Percentiles rank a stretch among this genome's conserved stretches.
Conservation (phyloP, 92 coral and sea anemone species). For the Micromussa lordhowensis region DNA sequence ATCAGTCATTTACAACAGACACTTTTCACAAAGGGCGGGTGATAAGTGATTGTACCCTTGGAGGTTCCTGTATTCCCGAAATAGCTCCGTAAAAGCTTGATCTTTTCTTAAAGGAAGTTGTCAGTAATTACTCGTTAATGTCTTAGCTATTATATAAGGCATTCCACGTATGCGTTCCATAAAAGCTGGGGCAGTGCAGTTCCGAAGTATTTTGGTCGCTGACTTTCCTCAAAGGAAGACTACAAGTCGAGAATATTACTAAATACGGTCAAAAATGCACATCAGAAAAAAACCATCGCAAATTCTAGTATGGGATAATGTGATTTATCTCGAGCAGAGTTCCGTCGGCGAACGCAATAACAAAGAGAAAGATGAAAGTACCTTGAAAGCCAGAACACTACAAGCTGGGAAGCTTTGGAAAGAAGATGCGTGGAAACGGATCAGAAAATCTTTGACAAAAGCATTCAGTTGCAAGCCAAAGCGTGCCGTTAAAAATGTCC, state of each 20-base stretch:
- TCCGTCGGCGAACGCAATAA: not conserved
- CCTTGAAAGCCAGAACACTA: not conserved
- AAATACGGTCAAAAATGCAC: constrained; percentile 34
- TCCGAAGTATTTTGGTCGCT: constrained; percentile 11
- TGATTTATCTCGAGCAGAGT: not conserved
- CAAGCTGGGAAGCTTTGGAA: not conserved
- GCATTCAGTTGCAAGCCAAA: constrained; percentile 17
- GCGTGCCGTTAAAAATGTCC: not conserved
- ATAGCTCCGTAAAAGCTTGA: constrained; percentile 18
- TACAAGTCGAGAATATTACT: not conserved
- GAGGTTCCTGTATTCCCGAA: constrained; percentile 17
- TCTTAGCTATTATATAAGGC: constrained; percentile 13
- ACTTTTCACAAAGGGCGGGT: constrained; percentile 21
- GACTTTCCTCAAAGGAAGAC: constrained; percentile 17
- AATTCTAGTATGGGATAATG: not conserved
- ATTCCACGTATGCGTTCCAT: constrained; percentile 2
- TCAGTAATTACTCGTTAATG: constrained; percentile 20
- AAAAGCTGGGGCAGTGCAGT: not conserved
- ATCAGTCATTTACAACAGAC: not conserved
- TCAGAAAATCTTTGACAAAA: constrained; percentile 20
- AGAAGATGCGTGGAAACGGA: constrained; percentile 20
- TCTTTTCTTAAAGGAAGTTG: constrained; percentile 31
- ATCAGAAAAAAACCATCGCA: constrained; percentile 13
- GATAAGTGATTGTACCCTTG: not conserved
- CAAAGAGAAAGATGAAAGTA: not conserved